A percentile compares a stretch with the other conserved stretches of the same genome.
Evolutionary conservation across 1,140 invertebrate genomes (phyloP).

Genomic region (Latrodectus geometricus): DNA sequence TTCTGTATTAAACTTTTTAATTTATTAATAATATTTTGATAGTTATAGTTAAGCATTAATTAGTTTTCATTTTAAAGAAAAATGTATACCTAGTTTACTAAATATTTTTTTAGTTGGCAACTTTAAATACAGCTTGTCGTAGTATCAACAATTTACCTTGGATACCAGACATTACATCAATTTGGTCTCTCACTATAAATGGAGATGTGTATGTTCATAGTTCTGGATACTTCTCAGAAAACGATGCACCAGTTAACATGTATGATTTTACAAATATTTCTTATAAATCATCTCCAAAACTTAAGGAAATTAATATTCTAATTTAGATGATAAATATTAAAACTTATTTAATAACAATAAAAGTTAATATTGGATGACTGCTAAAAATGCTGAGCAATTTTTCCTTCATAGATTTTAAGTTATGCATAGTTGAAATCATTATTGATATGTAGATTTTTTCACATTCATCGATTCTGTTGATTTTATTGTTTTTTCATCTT

Average conservation of each 20-base stretch:
- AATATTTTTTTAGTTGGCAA: constrained; percentile 62
- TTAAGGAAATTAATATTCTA: too few relatives aligned
- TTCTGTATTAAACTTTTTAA: neutral
- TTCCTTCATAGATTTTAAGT: too few relatives aligned
- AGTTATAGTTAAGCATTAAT: neutral
- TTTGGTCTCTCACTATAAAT: constrained; percentile 82
- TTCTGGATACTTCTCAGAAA: constrained; percentile 63
- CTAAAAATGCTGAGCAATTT: too few relatives aligned
- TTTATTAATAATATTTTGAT: neutral
- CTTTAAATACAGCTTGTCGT: constrained; percentile 71
- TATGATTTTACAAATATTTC: neutral
- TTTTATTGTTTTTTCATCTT: too few relatives aligned
- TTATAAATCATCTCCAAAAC: too few relatives aligned
- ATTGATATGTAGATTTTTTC: too few relatives aligned
- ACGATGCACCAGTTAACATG: constrained; percentile 27
- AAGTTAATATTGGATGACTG: too few relatives aligned
- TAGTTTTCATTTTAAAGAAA: neutral
- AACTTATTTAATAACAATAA: too few relatives aligned
- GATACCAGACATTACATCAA: constrained; percentile 78
- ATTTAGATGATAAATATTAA: too few relatives aligned
- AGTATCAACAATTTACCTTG: constrained; percentile 75
- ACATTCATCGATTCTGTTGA: too few relatives aligned
- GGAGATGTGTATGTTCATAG: constrained; percentile 87
- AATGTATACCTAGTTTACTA: neutral
- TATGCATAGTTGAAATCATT: too few relatives aligned